phyloP scores from a whole-genome alignment of 2,113 vertebrate genomes.

The Trochalopteron elliotii region DNA sequence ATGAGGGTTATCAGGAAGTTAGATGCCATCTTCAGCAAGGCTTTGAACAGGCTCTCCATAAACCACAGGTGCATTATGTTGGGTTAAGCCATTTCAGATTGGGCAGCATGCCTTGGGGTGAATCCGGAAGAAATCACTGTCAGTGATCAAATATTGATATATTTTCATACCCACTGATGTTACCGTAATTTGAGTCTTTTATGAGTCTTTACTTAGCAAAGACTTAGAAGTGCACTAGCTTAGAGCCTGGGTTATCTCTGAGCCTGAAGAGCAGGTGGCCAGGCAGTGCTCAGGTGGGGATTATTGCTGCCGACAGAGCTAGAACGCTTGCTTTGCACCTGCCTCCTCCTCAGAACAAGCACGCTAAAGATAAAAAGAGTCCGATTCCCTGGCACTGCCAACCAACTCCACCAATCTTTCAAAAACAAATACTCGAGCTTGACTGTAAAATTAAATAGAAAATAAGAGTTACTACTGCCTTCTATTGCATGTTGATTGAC shows the following conservation, averaged over 20 bases:
- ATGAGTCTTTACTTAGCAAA: slow-evolving; percentile 64
- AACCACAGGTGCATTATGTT: neutral
- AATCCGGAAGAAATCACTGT: slow-evolving; percentile 43
- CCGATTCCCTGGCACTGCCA: slow-evolving; percentile 52
- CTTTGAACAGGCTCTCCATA: neutral
- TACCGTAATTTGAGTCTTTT: slow-evolving; percentile 67
- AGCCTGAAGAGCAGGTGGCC: slow-evolving; percentile 70
- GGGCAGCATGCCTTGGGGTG: slow-evolving; percentile 6
- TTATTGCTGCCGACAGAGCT: slow-evolving; percentile 29
- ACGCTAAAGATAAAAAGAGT: slow-evolving; percentile 47
- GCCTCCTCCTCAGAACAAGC: slow-evolving; percentile 53
- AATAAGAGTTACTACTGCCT: slow-evolving; percentile 46
- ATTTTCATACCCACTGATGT: slow-evolving; percentile 33
- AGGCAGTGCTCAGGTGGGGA: slow-evolving; percentile 66
- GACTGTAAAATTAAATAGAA: slow-evolving; percentile 57
- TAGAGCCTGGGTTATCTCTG: slow-evolving; percentile 69
- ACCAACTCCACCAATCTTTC: slow-evolving; percentile 32
- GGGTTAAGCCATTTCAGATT: neutral
- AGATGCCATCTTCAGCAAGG: neutral
- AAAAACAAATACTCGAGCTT: slow-evolving; percentile 56
- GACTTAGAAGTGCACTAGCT: slow-evolving; percentile 36
- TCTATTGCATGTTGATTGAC: slow-evolving; percentile 57
- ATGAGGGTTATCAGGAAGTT: neutral
- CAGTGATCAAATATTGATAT: slow-evolving; percentile 43
- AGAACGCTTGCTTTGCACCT: slow-evolving; percentile 71